A percentile compares a stretch with the other conserved stretches of the same genome.
Evolutionary conservation across 2,113 vertebrate species (phyloP).

Genomic region (Pipa parva): DNA sequence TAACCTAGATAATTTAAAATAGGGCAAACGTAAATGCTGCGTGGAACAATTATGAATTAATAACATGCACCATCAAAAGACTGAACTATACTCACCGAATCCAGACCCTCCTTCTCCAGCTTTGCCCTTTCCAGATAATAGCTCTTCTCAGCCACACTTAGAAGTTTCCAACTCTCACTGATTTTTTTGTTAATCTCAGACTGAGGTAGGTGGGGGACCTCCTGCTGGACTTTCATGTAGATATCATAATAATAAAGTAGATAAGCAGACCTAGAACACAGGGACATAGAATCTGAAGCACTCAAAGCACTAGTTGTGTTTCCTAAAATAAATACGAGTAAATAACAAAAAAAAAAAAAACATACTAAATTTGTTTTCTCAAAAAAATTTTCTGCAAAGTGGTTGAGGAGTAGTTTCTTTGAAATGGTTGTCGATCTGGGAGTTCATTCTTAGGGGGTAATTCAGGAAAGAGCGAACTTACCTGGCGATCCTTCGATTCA

Average conservation of each 20-base stretch:
- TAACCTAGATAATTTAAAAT: background rate
- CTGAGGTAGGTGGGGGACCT: constrained; percentile 85
- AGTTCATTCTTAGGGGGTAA: too few species aligned
- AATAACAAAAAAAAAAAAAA: too few species aligned
- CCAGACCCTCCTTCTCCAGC: constrained; percentile 84
- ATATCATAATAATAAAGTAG: constrained; percentile 96
- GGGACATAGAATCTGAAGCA: background rate
- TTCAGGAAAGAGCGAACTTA: too few species aligned
- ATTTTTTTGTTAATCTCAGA: constrained; percentile 98
- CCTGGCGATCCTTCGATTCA: too few species aligned
- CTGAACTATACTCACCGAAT: constrained; percentile 68
- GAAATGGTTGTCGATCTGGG: too few species aligned
- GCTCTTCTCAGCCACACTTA: constrained; percentile 90
- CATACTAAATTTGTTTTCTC: too few species aligned
- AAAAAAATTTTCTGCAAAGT: too few species aligned
- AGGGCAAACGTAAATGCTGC: too few species aligned
- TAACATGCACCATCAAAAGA: too few species aligned
- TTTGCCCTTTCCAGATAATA: constrained; percentile 92
- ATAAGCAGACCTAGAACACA: constrained; percentile 82
- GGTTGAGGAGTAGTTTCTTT: too few species aligned
- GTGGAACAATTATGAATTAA: too few species aligned
- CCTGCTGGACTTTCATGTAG: constrained; percentile 88
- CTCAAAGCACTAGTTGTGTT: background rate
- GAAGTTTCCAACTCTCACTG: constrained; percentile 92
- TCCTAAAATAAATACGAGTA: too few species aligned